These are phyloP conservation scores for Drosophila grimshawi DNA, from an alignment of 1,140 invertebrate genomes.

Conservation along the genomic window DNA sequence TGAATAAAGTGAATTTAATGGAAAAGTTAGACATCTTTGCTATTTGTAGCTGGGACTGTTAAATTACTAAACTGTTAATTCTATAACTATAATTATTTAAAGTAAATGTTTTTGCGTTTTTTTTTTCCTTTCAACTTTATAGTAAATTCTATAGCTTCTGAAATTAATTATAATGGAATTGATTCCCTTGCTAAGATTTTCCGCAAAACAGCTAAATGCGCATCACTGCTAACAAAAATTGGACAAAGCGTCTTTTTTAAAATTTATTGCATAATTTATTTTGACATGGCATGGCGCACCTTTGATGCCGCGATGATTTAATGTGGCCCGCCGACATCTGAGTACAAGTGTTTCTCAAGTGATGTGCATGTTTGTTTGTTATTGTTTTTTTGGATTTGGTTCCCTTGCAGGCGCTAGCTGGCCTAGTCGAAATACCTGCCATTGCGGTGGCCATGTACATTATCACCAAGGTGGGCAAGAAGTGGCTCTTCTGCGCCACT, in stretches of 20 bases:
- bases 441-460: conserved; percentile 90
- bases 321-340: conserved; percentile 56
- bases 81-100: too few species aligned
- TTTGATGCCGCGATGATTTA: conserved; percentile 74
- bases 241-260: conserved; percentile 21
- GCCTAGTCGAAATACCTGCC: conserved; percentile 89
- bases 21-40: too few species aligned
- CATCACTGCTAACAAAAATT: conserved; percentile 56
- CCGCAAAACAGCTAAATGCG: conserved; percentile 20
- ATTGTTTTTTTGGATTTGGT: not conserved
- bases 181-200: not conserved
- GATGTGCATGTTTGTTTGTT: not conserved
- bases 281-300: conserved; percentile 65
- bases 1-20: not conserved
- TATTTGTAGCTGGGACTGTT: too few species aligned
- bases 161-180: too few species aligned
- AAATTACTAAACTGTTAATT: too few species aligned
- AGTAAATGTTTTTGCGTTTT: too few species aligned
- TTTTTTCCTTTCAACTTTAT: too few species aligned
- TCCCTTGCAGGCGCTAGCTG: conserved; percentile 85
- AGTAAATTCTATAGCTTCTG: too few species aligned
- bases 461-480: conserved; percentile 88
- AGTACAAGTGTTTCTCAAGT: conserved; percentile 1
- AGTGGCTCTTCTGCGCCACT: conserved; percentile 88
- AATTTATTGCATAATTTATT: conserved; percentile 80